phyloP scores from a whole-genome alignment of 2,113 vertebrate genomes.

The Lepus europaeus region DNA sequence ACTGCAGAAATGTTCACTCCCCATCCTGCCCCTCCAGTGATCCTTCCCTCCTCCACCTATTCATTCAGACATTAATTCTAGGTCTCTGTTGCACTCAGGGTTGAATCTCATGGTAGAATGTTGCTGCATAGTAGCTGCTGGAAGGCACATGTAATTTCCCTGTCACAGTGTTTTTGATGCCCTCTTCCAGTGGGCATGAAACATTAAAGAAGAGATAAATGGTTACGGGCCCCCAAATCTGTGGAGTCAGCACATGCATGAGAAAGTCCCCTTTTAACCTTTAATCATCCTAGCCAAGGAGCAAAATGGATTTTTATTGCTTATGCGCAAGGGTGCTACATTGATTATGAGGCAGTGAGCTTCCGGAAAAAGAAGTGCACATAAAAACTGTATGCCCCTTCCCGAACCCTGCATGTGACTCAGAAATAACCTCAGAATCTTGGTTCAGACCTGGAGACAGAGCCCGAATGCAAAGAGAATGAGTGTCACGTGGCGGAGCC shows the following conservation, averaged over 20 bases:
- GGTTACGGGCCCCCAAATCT: not conserved
- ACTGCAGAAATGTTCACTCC: not conserved
- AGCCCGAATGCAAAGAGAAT: not conserved
- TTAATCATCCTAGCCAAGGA: slow-evolving; percentile 35
- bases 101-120: slow-evolving; percentile 36
- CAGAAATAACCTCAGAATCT: not conserved
- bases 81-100: slow-evolving; percentile 6
- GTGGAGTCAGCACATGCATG: slow-evolving; percentile 6
- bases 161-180: slow-evolving; percentile 12
- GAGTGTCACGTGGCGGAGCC: rapidly evolving
- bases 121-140: slow-evolving; percentile 8
- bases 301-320: slow-evolving; percentile 62
- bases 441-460: not conserved
- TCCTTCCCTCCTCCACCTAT: slow-evolving; percentile 34
- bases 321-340: not conserved
- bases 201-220: slow-evolving; percentile 63
- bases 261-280: slow-evolving; percentile 53
- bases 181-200: not conserved
- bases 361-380: not conserved
- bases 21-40: not conserved
- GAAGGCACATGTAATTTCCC: slow-evolving; percentile 59
- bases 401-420: not conserved
- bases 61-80: slow-evolving; percentile 71
- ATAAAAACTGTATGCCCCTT: not conserved
- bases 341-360: not conserved